Conservation (phyloP, 92 coral and sea anemone genomes). For the Chrysogorgia sp. region DNA sequence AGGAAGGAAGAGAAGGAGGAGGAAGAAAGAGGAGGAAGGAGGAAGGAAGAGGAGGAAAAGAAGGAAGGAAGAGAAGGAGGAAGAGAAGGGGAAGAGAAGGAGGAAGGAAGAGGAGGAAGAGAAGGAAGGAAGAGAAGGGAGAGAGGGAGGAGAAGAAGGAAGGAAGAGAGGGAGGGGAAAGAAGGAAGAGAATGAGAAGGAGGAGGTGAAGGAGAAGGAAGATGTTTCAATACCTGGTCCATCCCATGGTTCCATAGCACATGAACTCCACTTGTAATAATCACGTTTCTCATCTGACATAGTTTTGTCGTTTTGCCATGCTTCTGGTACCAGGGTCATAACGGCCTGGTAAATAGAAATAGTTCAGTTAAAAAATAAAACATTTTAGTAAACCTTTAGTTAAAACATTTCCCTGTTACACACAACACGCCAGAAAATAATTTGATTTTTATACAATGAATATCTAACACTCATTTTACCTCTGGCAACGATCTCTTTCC, state of each 20-base stretch:
- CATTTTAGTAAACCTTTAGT: too few relatives aligned
- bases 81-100: too few relatives aligned
- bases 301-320: slow-evolving; percentile 84
- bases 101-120: not conserved
- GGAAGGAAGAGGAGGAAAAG: too few relatives aligned
- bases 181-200: not conserved
- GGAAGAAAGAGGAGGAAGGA: not conserved
- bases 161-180: not conserved
- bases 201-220: not conserved
- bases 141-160: not conserved
- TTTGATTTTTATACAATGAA: not conserved
- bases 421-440: not conserved
- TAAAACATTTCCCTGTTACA: too few relatives aligned
- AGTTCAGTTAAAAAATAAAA: too few relatives aligned
- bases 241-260: slow-evolving; percentile 97
- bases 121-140: not conserved
- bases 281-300: slow-evolving; percentile 84
- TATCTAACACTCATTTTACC: slow-evolving; percentile 67
- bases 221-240: slow-evolving; percentile 74
- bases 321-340: slow-evolving; percentile 98
- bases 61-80: too few relatives aligned
- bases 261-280: slow-evolving; percentile 88
- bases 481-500: slow-evolving; percentile 90
- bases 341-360: slow-evolving; percentile 73
- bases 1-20: not conserved